These are phyloP conservation scores for Meandrusa payeni DNA, from an alignment of 2,888 invertebrate genomes.

Conservation along the genomic window DNA sequence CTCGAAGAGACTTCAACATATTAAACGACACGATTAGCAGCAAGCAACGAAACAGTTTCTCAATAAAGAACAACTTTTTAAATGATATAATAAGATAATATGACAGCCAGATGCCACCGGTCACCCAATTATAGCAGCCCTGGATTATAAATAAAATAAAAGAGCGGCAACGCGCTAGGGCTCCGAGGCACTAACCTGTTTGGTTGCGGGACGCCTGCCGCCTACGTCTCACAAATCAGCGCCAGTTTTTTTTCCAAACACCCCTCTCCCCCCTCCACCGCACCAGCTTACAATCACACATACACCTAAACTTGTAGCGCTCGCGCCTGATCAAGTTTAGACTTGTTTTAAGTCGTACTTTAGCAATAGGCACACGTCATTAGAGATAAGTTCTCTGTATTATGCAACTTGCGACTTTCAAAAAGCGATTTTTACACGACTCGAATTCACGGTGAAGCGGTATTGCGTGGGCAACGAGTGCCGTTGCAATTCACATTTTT, in stretches of 20 bases:
- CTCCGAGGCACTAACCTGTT: constrained; percentile 69
- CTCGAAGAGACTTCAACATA: too few relatives aligned
- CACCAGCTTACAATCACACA: constrained; percentile 27
- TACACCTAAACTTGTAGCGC: constrained; percentile 29
- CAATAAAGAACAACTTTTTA: neutral
- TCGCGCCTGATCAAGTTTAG: constrained; percentile 57
- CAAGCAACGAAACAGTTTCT: too few relatives aligned
- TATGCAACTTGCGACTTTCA: too few relatives aligned
- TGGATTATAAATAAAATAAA: constrained; percentile 61
- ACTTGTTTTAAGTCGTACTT: constrained; percentile 47
- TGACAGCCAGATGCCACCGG: constrained; percentile 2
- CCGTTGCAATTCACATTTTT: too few relatives aligned
- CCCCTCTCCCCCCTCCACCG: constrained; percentile 30
- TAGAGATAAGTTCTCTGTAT: too few relatives aligned
- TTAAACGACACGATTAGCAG: too few relatives aligned
- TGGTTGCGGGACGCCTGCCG: constrained; percentile 57
- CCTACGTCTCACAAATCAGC: constrained; percentile 76
- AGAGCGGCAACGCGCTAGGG: constrained; percentile 53
- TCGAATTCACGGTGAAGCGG: too few relatives aligned
- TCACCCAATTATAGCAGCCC: constrained; percentile 48
- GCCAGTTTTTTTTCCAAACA: constrained; percentile 50
- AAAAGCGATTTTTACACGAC: too few relatives aligned
- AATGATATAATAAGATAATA: constrained; percentile 1
- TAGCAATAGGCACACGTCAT: constrained; percentile 26
- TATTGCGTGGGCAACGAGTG: too few relatives aligned